phyloP scores from a whole-genome alignment of 2,113 vertebrate species.

The Lepus europaeus region DNA sequence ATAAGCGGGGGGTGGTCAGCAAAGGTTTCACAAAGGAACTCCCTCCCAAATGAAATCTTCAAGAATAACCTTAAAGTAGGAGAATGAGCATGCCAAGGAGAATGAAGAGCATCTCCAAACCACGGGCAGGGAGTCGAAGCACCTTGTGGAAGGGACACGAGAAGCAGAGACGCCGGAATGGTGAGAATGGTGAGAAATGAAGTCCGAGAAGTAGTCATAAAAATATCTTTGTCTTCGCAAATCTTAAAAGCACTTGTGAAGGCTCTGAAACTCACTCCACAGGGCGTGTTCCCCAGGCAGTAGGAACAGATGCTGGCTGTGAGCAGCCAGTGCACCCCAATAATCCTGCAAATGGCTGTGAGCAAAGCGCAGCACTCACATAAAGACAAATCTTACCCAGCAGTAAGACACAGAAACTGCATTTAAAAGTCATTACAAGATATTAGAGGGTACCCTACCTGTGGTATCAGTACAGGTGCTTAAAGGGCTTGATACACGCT shows the following conservation, averaged over 20 bases:
- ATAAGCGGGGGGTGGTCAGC: not conserved
- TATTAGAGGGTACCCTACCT: not conserved
- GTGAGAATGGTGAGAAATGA: not conserved
- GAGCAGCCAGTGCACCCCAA: not conserved
- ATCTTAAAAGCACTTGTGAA: not conserved
- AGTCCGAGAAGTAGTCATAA: not conserved
- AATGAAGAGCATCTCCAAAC: not conserved
- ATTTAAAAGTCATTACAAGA: not conserved
- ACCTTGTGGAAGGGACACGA: not conserved
- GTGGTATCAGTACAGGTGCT: not conserved
- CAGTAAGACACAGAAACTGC: not conserved
- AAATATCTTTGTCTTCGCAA: not conserved
- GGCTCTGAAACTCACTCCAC: not conserved
- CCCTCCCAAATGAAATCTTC: not conserved
- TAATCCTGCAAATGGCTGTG: not conserved
- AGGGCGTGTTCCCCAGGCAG: not conserved
- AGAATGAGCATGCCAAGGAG: not conserved
- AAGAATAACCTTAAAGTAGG: not conserved
- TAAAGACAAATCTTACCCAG: not conserved
- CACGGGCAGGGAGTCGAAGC: not conserved
- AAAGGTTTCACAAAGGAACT: not conserved
- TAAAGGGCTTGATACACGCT: not conserved
- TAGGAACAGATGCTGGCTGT: not conserved
- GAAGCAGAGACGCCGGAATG: not conserved
- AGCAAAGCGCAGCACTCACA: not conserved